Evolutionary conservation across 2,113 vertebrate species (phyloP), one percentile per base, ranked within the genome.

Genomic region (Gobio gobio): DNA sequence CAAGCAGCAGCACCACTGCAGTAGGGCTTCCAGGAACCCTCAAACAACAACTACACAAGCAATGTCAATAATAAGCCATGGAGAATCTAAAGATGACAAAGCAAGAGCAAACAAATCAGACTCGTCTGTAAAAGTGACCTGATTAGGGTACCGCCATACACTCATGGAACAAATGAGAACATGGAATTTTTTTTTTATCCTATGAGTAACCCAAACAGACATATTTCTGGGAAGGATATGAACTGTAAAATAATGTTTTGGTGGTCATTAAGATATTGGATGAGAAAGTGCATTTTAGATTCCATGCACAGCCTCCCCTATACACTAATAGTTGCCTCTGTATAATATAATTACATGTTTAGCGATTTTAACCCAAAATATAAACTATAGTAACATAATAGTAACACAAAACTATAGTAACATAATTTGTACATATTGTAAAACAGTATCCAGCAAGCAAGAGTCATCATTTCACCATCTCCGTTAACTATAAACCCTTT

Each of bases 21-120:
- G 78, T 20, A 78, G 56, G 5, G 2, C 61, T 4, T 78, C 54
- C 20, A 84, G 72, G 49, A 82, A 86, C 1, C 45, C 43, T 10
- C 79, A 22, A 4, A 85, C 88, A 0, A 8, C 68, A 0, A 84
- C 86, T 0, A 90, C 87, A 40, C 89, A 77, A 33, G 86, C 7
- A 3, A 13, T 8, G 7, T 76, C 74, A 76, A 33, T 54, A 33
- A 29, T 33, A 29, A 33, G 74, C 74, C 74, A 76, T 56, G 84
- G n/a, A 83, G 87, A 5, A 10, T 74, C 54, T 45, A 87, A 61
- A 22, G 20, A 78, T 14, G 54, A 36, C 18, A 85, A 63, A 26
- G n/a, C 3, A 16, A 43, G 7, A 59, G 78, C 74, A 86, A 47
- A 40, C 20, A 75, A 56, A 64, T 26, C 20, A 29, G 43, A 70